phyloP scores from a whole-genome alignment of 2,797 vertebrate species.

The Sylvia borin region DNA sequence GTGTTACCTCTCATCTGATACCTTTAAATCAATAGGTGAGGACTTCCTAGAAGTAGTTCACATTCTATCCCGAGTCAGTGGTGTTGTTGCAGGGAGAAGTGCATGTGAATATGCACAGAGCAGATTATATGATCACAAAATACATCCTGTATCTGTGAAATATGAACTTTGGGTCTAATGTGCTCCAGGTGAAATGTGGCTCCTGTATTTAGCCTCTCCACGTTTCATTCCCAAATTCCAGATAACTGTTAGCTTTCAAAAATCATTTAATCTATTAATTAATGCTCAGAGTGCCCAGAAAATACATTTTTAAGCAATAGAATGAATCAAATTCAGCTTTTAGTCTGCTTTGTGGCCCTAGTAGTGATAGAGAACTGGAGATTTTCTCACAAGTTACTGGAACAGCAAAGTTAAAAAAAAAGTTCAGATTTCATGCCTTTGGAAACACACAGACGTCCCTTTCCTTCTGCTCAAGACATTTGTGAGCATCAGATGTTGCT shows the following conservation, averaged over 20 bases:
- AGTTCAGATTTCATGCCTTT: not conserved
- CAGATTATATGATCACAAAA: not conserved
- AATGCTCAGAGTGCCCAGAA: not conserved
- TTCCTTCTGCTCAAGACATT: not conserved
- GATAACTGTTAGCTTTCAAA: not conserved
- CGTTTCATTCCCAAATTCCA: not conserved
- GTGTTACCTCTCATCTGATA: not conserved
- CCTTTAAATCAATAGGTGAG: not conserved
- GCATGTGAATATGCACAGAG: not conserved
- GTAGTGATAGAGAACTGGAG: not conserved
- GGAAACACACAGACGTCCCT: not conserved
- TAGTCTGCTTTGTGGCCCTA: not conserved
- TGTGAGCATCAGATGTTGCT: not conserved
- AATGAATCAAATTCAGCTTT: not conserved
- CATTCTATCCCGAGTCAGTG: not conserved
- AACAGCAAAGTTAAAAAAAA: not conserved
- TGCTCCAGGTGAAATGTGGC: not conserved
- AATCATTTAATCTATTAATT: not conserved
- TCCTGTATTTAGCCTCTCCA: not conserved
- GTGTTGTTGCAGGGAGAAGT: not conserved
- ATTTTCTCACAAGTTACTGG: not conserved
- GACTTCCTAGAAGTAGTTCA: not conserved
- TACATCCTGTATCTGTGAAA: not conserved
- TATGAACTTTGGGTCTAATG: rapidly evolving
- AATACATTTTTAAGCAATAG: not conserved